phyloP scores from a whole-genome alignment of 2,888 invertebrate species.

The Craniophora ligustri region DNA sequence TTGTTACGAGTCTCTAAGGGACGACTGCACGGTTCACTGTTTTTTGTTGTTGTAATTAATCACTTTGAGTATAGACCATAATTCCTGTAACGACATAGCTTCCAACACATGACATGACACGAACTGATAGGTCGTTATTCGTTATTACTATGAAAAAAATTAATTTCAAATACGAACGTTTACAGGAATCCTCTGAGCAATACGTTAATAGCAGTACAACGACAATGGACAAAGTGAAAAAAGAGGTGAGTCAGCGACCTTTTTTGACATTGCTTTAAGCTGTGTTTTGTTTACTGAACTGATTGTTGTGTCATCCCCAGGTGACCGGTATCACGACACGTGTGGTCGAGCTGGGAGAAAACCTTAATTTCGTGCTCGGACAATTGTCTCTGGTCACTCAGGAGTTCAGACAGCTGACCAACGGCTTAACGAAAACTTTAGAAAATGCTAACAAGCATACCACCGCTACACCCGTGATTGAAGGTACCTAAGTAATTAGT shows the following conservation, averaged over 20 bases:
- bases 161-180: slow-evolving; percentile 39
- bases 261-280: slow-evolving; percentile 10
- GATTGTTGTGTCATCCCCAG: slow-evolving; percentile 71
- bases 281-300: slow-evolving; percentile 30
- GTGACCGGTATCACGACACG: slow-evolving; percentile 93
- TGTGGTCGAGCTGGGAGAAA: slow-evolving; percentile 93
- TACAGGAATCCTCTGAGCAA: slow-evolving; percentile 92
- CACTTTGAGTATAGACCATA: neutral
- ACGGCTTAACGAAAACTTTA: slow-evolving; percentile 92
- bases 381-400: slow-evolving; percentile 93
- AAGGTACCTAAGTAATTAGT: slow-evolving; percentile 62
- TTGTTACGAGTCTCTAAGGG: slow-evolving; percentile 22
- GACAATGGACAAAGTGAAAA: slow-evolving; percentile 93
- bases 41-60: neutral
- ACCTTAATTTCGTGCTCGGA: slow-evolving; percentile 94
- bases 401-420: slow-evolving; percentile 94
- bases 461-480: slow-evolving; percentile 85
- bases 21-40: neutral
- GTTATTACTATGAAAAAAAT: slow-evolving; percentile 27
- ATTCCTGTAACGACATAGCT: no score
- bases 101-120: neutral
- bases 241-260: slow-evolving; percentile 86
- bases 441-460: slow-evolving; percentile 91
- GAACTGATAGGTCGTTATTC: neutral
- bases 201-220: slow-evolving; percentile 94